Evolutionary conservation across 1,140 invertebrate species (phyloP).

Genomic region (Cardiocondyla obscurior): DNA sequence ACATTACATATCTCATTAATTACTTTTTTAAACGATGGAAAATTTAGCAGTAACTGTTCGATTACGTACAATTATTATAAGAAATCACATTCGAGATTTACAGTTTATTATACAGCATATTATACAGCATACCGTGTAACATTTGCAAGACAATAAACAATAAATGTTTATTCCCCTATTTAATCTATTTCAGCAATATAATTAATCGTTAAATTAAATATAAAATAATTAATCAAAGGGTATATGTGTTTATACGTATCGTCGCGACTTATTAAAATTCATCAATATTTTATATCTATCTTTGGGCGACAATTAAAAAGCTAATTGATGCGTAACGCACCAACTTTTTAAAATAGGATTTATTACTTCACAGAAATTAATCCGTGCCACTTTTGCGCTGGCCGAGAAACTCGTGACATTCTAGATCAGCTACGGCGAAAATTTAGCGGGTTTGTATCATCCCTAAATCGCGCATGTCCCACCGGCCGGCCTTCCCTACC

Average conservation of each 20-base stretch:
- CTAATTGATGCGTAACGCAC: no score
- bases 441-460: conserved; percentile 1
- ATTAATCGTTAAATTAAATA: neutral
- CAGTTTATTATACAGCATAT: conserved; percentile 61
- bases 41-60: conserved; percentile 18
- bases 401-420: neutral
- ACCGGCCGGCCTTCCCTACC: conserved; percentile 24
- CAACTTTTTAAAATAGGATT: no score
- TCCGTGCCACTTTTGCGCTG: neutral
- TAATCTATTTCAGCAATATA: neutral
- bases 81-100: conserved; percentile 30
- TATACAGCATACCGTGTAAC: conserved; percentile 63
- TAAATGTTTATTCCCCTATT: conserved; percentile 31
- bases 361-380: neutral
- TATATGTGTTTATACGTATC: neutral
- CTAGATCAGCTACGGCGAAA: neutral
- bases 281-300: no score
- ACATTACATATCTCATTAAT: conserved; percentile 15
- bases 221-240: neutral
- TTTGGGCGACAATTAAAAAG: no score
- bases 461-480: conserved; percentile 71
- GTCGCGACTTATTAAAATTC: neutral
- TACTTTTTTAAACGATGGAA: conserved; percentile 4
- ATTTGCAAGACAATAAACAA: conserved; percentile 72
- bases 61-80: conserved; percentile 32